A percentile compares a stretch with the other conserved stretches of the same genome.
These are phyloP conservation scores for Hoplias malabaricus DNA, from an alignment of 2,113 vertebrate genomes.

Conservation along the genomic window DNA sequence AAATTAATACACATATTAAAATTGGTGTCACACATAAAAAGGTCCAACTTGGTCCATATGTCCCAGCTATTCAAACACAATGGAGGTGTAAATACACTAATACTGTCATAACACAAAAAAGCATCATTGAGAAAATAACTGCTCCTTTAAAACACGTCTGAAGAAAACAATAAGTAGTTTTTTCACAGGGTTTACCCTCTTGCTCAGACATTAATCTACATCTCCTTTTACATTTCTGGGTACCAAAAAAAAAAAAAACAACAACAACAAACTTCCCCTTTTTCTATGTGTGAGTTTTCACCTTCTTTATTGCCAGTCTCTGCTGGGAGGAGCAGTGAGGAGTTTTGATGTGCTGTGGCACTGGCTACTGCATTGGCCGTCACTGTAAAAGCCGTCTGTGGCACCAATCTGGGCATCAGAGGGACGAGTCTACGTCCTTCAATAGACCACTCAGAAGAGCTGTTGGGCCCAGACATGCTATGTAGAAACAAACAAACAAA, in stretches of 20 bases:
- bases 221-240: too few relatives aligned
- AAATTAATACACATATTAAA: too few relatives aligned
- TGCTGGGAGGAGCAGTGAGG: constrained; percentile 86
- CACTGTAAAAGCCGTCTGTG: constrained; percentile 94
- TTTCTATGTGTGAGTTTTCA: constrained; percentile 47
- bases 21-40: too few relatives aligned
- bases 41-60: too few relatives aligned
- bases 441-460: constrained; percentile 96
- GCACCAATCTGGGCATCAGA: constrained; percentile 93
- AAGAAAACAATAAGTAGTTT: too few relatives aligned
- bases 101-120: too few relatives aligned
- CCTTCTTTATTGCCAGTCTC: constrained; percentile 98
- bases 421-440: constrained; percentile 95
- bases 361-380: constrained; percentile 92
- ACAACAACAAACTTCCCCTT: background rate
- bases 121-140: too few relatives aligned
- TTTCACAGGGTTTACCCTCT: too few relatives aligned
- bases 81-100: too few relatives aligned
- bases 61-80: too few relatives aligned
- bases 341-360: constrained; percentile 89
- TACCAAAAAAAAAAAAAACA: background rate
- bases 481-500: constrained; percentile 29
- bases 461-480: constrained; percentile 98
- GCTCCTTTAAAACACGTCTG: too few relatives aligned
- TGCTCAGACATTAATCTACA: too few relatives aligned